These are phyloP conservation scores for Opisthograptis luteolata DNA, from an alignment of 2,888 invertebrate genomes.

Conservation along the genomic window DNA sequence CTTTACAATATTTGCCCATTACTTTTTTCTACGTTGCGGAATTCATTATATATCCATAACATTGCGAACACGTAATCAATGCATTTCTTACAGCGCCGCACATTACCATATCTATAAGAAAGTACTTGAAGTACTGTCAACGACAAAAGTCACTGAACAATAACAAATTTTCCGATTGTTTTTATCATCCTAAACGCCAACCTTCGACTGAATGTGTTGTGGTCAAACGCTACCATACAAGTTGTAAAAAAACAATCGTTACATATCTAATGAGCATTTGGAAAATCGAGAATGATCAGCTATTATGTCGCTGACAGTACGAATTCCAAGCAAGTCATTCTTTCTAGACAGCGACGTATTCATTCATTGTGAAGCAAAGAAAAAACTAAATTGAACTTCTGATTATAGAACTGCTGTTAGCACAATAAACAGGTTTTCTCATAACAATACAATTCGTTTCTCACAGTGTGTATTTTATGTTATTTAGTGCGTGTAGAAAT, in stretches of 20 bases:
- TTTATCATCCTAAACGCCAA: too few species aligned
- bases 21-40: neutral
- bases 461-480: conserved; percentile 55
- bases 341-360: conserved; percentile 52
- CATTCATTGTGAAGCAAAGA: conserved; percentile 60
- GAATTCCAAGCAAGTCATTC: conserved; percentile 44
- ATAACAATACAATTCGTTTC: conserved; percentile 65
- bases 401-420: conserved; percentile 63
- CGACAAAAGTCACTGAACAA: too few species aligned
- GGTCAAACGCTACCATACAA: too few species aligned
- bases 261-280: too few species aligned
- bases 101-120: conserved; percentile 13
- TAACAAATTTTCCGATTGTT: too few species aligned
- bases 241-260: too few species aligned
- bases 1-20: too few species aligned
- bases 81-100: conserved; percentile 17
- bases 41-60: neutral
- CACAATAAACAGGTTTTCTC: conserved; percentile 73
- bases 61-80: conserved; percentile 11
- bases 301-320: too few species aligned
- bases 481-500: conserved; percentile 61
- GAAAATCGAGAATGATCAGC: too few species aligned
- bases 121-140: too few species aligned
- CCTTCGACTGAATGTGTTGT: too few species aligned
- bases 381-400: conserved; percentile 73